Evolutionary conservation across 2,797 vertebrate species (phyloP).

Genomic region (Rhinella marina): DNA sequence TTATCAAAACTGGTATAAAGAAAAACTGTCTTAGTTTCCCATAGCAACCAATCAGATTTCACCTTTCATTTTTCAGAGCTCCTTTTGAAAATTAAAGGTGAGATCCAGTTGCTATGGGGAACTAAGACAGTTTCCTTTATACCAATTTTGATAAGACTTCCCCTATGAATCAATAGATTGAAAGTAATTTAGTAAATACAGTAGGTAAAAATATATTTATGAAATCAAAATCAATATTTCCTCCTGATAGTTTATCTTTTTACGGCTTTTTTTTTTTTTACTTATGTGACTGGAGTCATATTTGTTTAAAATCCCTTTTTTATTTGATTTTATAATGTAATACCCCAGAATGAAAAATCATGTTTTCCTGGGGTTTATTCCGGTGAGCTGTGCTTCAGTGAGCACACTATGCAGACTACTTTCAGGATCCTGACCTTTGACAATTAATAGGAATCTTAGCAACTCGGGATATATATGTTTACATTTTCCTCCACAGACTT

Average conservation of each 20-base stretch:
- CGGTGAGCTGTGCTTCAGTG: not conserved
- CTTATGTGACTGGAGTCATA: not conserved
- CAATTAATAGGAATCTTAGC: not conserved
- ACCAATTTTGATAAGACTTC: too few relatives aligned
- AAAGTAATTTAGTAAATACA: too few relatives aligned
- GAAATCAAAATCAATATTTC: too few relatives aligned
- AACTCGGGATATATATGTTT: conserved; percentile 14
- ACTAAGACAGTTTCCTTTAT: too few relatives aligned
- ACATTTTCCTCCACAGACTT: not conserved
- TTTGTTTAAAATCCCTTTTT: not conserved
- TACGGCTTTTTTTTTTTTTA: not conserved
- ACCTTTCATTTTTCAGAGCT: too few relatives aligned
- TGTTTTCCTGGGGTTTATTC: not conserved
- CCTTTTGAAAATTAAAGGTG: too few relatives aligned
- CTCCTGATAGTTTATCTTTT: not conserved
- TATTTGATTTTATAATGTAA: not conserved
- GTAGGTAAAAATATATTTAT: too few relatives aligned
- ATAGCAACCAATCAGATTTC: too few relatives aligned
- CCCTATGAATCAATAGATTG: too few relatives aligned
- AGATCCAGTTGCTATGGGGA: too few relatives aligned
- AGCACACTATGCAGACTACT: not conserved
- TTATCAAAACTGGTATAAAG: too few relatives aligned
- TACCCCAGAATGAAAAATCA: not conserved
- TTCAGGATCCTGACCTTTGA: not conserved
- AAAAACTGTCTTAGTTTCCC: too few relatives aligned